Evolutionary conservation across 2,797 vertebrate species (phyloP), one percentile per base, ranked within the genome.

Genomic region (Notamacropus eugenii): DNA sequence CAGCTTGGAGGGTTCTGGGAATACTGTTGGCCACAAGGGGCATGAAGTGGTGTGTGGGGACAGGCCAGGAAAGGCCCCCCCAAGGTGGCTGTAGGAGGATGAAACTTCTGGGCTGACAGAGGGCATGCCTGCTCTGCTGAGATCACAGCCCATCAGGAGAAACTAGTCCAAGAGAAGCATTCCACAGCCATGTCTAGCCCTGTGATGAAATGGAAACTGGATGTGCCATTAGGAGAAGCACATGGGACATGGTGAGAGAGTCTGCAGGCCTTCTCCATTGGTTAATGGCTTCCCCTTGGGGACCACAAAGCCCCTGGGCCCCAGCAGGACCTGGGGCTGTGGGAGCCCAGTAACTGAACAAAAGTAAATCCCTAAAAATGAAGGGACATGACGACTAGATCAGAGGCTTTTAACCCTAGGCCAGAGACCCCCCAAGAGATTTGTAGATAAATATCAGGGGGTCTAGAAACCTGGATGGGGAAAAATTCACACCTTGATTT

Each of bases 1-100:
- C 59, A 52, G 91, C 92, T 91, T 93, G 29, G 95, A 92, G 54
- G 93, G 94, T 93, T 97, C 92, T 95, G 91, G 94, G 93, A 90
- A 94, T 4, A 55, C 91, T 22, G 95, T 14, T 14, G 87, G 22
- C 58, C 58, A 16, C 16, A 94, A 62, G 31, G 62, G 62, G 62
- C 31, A n/a, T 5, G 34, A 19, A n/a, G 34, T 13, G 62, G 58
- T 52, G 55, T n/a, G 62, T n/a, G 14, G 62, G 62, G 34, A 5
- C 34, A 67, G 34, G 14, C 59, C 6, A 16, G 62, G 31, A n/a
- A n/a, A 67, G 34, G 31, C 31, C 34, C 62, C 19, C 31, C 14
- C 13, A 67, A 14, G 62, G 34, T 34, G 62, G 13, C 34, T 62
- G 31, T 12, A 14, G 59, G 29, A 3, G 12, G 12, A 12, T 59